Conservation (phyloP, 2,888 invertebrate species). For the Alitta virens region DNA sequence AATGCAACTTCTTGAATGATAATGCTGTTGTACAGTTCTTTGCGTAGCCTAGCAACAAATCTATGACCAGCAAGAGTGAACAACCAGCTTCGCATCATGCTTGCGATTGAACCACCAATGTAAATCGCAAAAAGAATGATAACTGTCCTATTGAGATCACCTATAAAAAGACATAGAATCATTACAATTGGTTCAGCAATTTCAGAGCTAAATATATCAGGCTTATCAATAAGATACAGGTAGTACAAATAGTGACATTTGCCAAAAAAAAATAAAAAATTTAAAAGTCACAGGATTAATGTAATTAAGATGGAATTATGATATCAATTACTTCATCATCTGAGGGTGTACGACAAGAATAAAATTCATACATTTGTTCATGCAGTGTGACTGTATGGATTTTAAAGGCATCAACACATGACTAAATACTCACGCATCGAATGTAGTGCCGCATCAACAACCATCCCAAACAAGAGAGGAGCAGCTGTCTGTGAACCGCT, state of each 20-base stretch:
- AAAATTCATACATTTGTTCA: too few species aligned
- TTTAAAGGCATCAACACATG: too few species aligned
- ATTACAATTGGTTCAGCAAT: too few species aligned
- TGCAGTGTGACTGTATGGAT: too few species aligned
- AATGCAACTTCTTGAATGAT: constrained; percentile 52
- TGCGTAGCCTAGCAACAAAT: constrained; percentile 50
- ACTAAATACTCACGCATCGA: constrained; percentile 47
- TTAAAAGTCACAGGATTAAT: too few species aligned
- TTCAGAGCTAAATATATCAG: too few species aligned
- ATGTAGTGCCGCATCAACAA: constrained; percentile 49
- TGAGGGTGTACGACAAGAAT: too few species aligned
- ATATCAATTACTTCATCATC: too few species aligned
- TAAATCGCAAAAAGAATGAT: constrained; percentile 46
- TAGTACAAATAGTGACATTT: too few species aligned
- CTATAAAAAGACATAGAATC: constrained; percentile 37
- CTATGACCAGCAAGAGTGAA: constrained; percentile 53
- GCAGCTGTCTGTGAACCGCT: constrained; percentile 44
- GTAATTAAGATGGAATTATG: too few species aligned
- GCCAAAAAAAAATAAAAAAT: too few species aligned
- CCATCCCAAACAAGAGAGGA: constrained; percentile 53
- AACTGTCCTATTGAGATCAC: constrained; percentile 43
- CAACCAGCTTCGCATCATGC: constrained; percentile 44
- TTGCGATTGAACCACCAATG: constrained; percentile 39
- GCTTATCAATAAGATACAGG: too few species aligned
- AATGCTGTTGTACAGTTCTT: constrained; percentile 41